phyloP scores from a whole-genome alignment of 2,797 vertebrate species.

The Triplophysa yarkandensis region DNA sequence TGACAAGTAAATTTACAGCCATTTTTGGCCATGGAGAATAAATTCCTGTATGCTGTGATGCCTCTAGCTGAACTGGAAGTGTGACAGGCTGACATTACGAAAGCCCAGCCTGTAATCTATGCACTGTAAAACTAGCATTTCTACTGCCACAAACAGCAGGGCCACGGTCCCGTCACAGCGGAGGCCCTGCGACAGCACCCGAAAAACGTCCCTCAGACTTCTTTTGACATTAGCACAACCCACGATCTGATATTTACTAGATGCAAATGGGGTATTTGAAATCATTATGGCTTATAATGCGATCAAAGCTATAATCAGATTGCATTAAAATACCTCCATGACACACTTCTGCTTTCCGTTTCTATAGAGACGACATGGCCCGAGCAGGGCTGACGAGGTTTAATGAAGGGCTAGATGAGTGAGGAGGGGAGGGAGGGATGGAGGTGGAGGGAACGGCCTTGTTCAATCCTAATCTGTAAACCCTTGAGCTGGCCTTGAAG shows the following conservation, averaged over 20 bases:
- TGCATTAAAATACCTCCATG: conserved; percentile 78
- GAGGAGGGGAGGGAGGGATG: conserved; percentile 57
- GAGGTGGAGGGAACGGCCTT: conserved; percentile 57
- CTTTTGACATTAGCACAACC: conserved; percentile 57
- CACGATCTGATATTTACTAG: conserved; percentile 63
- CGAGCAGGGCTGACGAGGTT: conserved; percentile 46
- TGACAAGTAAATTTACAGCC: conserved; percentile 69
- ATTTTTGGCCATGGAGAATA: conserved; percentile 61
- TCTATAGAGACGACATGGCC: conserved; percentile 35
- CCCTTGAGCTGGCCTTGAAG: conserved; percentile 50
- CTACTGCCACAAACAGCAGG: conserved; percentile 77
- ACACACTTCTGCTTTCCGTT: conserved; percentile 68
- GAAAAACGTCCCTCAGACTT: conserved; percentile 64
- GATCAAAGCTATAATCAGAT: conserved; percentile 86
- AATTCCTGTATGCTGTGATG: conserved; percentile 66
- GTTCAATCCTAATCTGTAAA: conserved; percentile 68
- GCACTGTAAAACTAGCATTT: conserved; percentile 79
- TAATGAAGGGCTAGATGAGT: conserved; percentile 49
- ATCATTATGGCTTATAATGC: conserved; percentile 80
- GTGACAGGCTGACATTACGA: conserved; percentile 77
- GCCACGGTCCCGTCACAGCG: conserved; percentile 44
- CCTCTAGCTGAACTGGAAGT: conserved; percentile 64
- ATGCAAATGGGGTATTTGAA: conserved; percentile 79
- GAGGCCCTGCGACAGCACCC: conserved; percentile 60
- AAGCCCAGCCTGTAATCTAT: conserved; percentile 78